Evolutionary conservation across 1,140 invertebrate genomes (phyloP), one percentile per base, ranked within the genome.

Genomic region (Brachionus angularis): DNA sequence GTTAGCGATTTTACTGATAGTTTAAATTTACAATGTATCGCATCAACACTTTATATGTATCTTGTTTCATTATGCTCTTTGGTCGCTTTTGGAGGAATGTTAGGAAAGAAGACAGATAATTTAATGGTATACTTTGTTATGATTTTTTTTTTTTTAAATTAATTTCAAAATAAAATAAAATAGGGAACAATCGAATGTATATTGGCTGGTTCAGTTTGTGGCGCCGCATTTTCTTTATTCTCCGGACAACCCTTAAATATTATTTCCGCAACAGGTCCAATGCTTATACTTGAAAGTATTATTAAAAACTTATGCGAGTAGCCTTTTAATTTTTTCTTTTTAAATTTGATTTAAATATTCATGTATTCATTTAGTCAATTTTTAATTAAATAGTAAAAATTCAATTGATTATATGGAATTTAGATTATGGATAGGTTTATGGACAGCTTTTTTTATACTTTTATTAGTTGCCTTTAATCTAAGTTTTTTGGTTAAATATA

Each of bases 171-270:
- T 34, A 5, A 5, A 5, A 5, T 5, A 3, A 12, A 44, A 31
- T 21, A 77, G 75, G 80, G 78, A 2, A 76, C 81, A 14, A 79
- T 83, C 33, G 82, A 83, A 73, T 79, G 78, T 29, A 75, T 83
- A 18, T 72, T 84, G 14, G 77, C 79, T 29, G 78, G 80, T 39
- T 75, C 77, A 3, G 71, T 84, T 18, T 80, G 78, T 72, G 82
- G 82, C 5, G 73, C 83, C n/a, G 49, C 78, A 4, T 83, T 80
- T 72, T 78, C 76, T 7, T 72, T 83, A 8, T 83, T 83, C 72
- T 73, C 79, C 71, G 82, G 83, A n/a, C 82, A 83, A 72, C 82
- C 82, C 2, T 73, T 83, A n/a, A 82, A 80, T 18, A 81, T 83
- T 47, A 64, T 83, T 5, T 82, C 81, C 1, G 78, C 75, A 10